Evolutionary conservation across 2,888 invertebrate species (phyloP).

Genomic region (Pollenia amentaria): DNA sequence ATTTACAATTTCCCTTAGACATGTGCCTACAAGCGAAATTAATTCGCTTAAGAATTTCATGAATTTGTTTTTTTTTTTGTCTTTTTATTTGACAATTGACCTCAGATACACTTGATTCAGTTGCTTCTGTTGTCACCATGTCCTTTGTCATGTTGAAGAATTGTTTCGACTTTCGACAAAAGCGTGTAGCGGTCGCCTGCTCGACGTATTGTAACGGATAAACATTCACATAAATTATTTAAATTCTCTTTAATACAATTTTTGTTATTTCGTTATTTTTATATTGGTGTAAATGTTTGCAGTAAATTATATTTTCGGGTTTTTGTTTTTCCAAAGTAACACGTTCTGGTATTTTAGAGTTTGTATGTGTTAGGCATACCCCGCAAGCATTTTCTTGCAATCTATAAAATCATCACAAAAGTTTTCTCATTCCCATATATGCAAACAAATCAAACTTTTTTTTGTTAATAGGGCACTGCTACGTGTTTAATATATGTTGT

Average conservation of each 20-base stretch:
- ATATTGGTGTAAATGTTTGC: constrained; percentile 22
- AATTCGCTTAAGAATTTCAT: constrained; percentile 33
- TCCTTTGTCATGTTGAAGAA: constrained; percentile 32
- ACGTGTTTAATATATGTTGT: too few relatives aligned
- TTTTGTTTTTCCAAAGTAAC: constrained; percentile 1
- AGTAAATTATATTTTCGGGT: constrained; percentile 3
- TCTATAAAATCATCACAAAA: too few relatives aligned
- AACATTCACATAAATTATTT: constrained; percentile 9
- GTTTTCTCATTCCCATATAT: too few relatives aligned
- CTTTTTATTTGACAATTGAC: constrained; percentile 19
- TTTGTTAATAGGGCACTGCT: too few relatives aligned
- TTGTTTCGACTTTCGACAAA: constrained; percentile 1
- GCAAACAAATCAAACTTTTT: too few relatives aligned
- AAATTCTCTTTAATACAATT: background rate
- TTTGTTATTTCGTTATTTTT: constrained; percentile 10
- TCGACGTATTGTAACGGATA: background rate
- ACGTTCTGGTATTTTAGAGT: background rate
- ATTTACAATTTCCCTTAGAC: constrained; percentile 1
- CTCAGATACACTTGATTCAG: constrained; percentile 29
- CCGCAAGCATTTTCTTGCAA: background rate
- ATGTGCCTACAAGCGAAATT: constrained; percentile 18
- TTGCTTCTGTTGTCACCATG: constrained; percentile 16
- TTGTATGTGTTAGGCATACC: background rate
- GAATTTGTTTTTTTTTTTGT: constrained; percentile 15
- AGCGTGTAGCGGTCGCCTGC: background rate